phyloP scores from a whole-genome alignment of 2,797 vertebrate species.

The Simalia tracyae region DNA sequence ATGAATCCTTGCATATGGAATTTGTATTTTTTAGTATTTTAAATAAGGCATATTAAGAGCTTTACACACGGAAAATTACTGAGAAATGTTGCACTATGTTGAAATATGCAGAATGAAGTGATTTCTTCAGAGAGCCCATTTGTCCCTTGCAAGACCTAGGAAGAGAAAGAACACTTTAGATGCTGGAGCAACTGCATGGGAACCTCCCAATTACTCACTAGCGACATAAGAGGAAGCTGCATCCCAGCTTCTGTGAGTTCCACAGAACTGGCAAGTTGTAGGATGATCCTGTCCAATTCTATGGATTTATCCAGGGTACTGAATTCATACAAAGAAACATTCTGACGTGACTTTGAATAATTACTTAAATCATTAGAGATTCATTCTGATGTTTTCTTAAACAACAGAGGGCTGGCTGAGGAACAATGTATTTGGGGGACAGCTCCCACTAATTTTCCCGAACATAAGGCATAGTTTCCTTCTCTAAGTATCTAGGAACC shows the following conservation, averaged over 20 bases:
- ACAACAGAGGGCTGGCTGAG: neutral
- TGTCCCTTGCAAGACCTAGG: slow-evolving; percentile 74
- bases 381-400: neutral
- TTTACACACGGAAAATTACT: slow-evolving; percentile 74
- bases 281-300: neutral
- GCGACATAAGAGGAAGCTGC: neutral
- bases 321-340: neutral
- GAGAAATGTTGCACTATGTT: slow-evolving; percentile 56
- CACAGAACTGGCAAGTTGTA: neutral
- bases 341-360: neutral
- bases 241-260: neutral
- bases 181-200: neutral
- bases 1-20: slow-evolving; percentile 63
- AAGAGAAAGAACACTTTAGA: neutral
- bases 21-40: slow-evolving; percentile 56
- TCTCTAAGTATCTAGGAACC: neutral
- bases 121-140: slow-evolving; percentile 70
- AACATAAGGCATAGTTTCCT: neutral
- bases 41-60: slow-evolving; percentile 56
- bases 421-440: neutral
- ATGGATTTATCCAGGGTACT: neutral
- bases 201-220: neutral
- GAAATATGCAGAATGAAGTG: slow-evolving; percentile 67
- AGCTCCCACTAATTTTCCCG: neutral
- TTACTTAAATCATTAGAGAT: neutral